phyloP scores from a whole-genome alignment of 1,140 invertebrate genomes.

The Eumaeus atala region DNA sequence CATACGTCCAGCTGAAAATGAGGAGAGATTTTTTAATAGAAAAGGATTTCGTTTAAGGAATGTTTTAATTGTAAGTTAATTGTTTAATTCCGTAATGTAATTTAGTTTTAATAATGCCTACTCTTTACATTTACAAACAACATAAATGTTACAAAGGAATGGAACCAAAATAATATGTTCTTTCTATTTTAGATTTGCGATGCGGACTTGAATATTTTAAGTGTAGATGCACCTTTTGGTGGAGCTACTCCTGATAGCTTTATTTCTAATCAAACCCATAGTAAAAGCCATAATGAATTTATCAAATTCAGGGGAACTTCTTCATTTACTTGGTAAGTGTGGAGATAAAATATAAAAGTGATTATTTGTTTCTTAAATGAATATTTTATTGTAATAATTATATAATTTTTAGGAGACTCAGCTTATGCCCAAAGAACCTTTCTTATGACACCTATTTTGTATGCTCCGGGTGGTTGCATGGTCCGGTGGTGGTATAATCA shows the following conservation, averaged over 20 bases:
- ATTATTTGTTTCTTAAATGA: background rate
- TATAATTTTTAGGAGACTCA: conserved; percentile 19
- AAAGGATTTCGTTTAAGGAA: no score
- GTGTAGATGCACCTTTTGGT: conserved; percentile 3
- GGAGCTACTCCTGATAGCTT: conserved; percentile 12
- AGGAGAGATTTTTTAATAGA: no score
- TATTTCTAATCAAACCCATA: conserved; percentile 21
- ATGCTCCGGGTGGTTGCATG: no score
- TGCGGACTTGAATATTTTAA: conserved; percentile 13
- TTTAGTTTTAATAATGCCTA: no score
- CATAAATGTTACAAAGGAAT: no score
- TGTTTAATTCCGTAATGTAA: no score
- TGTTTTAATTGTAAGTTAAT: no score
- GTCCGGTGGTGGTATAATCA: conserved; percentile 18
- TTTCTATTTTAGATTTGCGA: conserved; percentile 19
- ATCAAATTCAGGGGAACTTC: background rate
- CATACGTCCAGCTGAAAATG: no score
- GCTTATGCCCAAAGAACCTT: conserved; percentile 24
- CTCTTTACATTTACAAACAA: no score
- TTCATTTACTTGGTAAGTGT: conserved; percentile 7
- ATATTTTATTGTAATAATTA: background rate
- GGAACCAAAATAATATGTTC: no score
- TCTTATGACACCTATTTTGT: conserved; percentile 26
- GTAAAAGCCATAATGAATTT: conserved; percentile 2
- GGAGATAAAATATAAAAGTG: background rate